Evolutionary conservation across 2,888 invertebrate species (phyloP).

Genomic region (Tenthredo distinguenda): DNA sequence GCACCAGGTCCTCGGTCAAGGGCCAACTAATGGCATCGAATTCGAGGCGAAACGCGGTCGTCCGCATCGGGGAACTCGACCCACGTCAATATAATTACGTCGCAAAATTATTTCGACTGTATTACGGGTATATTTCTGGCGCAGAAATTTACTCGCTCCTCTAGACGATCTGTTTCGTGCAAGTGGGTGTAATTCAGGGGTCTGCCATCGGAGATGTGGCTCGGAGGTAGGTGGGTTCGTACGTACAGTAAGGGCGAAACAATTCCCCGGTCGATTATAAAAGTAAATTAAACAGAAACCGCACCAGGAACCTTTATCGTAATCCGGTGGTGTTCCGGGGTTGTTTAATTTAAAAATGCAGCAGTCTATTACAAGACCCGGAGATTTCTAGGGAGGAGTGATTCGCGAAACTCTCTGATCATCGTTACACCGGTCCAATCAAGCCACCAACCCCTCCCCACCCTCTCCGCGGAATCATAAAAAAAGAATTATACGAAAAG

Average conservation of each 20-base stretch:
- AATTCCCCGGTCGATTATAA: slow-evolving; percentile 70
- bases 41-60: background rate
- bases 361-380: slow-evolving; percentile 68
- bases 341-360: slow-evolving; percentile 67
- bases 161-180: background rate
- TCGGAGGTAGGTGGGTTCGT: background rate
- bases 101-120: background rate
- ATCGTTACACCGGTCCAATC: background rate
- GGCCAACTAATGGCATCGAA: slow-evolving; percentile 19
- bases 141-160: no score
- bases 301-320: slow-evolving; percentile 52
- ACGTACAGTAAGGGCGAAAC: slow-evolving; percentile 44
- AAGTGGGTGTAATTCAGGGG: background rate
- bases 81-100: background rate
- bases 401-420: background rate
- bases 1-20: slow-evolving; percentile 30
- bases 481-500: no score
- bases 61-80: background rate
- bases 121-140: no score
- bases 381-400: background rate
- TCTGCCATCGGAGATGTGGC: background rate
- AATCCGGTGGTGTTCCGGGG: slow-evolving; percentile 42
- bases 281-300: slow-evolving; percentile 70
- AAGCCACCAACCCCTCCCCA: background rate
- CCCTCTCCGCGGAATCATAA: no score